phyloP scores from a whole-genome alignment of 2,113 vertebrate species.

The Hydrochoerus hydrochaeris region DNA sequence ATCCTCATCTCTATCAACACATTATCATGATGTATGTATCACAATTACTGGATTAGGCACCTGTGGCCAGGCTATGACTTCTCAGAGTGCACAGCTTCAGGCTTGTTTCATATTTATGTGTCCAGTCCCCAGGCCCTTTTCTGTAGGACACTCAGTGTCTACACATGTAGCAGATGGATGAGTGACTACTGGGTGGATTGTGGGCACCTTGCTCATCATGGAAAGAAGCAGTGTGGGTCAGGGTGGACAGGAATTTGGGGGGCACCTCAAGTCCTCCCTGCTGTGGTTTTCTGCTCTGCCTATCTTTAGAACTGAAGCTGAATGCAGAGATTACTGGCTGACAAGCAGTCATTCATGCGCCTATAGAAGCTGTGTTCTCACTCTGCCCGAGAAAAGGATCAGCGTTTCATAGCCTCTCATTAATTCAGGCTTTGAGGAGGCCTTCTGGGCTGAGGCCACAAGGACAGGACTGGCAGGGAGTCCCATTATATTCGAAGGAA shows the following conservation, averaged over 20 bases:
- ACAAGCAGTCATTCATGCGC: constrained; percentile 21
- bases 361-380: constrained; percentile 32
- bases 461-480: constrained; percentile 12
- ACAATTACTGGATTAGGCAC: not conserved
- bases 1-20: not conserved
- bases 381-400: constrained; percentile 57
- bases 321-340: constrained; percentile 25
- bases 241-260: not conserved
- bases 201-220: not conserved
- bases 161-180: not conserved
- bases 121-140: not conserved
- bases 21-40: not conserved
- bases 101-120: not conserved
- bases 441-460: constrained; percentile 38
- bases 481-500: constrained; percentile 42
- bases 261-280: not conserved
- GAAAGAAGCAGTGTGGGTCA: not conserved
- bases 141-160: not conserved
- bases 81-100: not conserved
- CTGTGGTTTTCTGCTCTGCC: not conserved
- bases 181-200: not conserved
- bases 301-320: constrained; percentile 55
- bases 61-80: not conserved
- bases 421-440: constrained; percentile 62
- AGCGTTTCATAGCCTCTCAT: constrained; percentile 9